Base-by-base conservation (phyloP, 2,113 vertebrate species). In the Pteronura brasiliensis region DNA sequence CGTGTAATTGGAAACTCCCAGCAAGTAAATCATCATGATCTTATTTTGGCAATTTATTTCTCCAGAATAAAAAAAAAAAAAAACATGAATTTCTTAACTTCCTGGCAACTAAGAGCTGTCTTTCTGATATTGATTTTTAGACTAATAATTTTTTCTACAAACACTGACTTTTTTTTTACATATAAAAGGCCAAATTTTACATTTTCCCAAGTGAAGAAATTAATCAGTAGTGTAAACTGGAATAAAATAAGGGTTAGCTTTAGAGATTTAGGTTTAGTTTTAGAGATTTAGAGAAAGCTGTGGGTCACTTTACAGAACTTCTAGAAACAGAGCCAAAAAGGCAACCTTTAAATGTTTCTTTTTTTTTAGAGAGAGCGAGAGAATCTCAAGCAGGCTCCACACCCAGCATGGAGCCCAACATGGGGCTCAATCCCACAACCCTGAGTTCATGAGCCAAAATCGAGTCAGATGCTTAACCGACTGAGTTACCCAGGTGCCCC, bases 251-350 rank as follows among this genome's bases (percentile, higher is more conserved):
- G 52, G 17, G 17, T 18, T 55, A 55, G 52, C 5, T 55, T 57
- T 57, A 57, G 55, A 57, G 18, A 57, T 57, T 55, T 55, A 55
- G 52, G 52, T 55, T 55, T 55, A 18, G 17, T 55, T 63, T 84
- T 92, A 87, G 39, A 88, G 21, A 93, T 59, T 81, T 91, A 97
- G 85, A 83, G 97, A 96, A 97, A 83, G 12, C 59, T 97, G 27
- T 91, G 89, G 87, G 76, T 39, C 61, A 95, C 21, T 47, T 97
- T 74, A 88, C 0, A 0, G 42, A 91, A 93, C 3, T 92, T 87
- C 76, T 98, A 97, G 96, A 74, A 9, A 95, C 76, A 94, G 36
- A 96, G 76, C 81, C 71, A 71, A 96, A 84, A 67, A 29, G 65
- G 91, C 27, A 98, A 76, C 21, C 15, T 96, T 80, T 0, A 61